These are phyloP conservation scores for Zootermopsis nevadensis DNA, from an alignment of 2,888 invertebrate species.

Conservation along the genomic window DNA sequence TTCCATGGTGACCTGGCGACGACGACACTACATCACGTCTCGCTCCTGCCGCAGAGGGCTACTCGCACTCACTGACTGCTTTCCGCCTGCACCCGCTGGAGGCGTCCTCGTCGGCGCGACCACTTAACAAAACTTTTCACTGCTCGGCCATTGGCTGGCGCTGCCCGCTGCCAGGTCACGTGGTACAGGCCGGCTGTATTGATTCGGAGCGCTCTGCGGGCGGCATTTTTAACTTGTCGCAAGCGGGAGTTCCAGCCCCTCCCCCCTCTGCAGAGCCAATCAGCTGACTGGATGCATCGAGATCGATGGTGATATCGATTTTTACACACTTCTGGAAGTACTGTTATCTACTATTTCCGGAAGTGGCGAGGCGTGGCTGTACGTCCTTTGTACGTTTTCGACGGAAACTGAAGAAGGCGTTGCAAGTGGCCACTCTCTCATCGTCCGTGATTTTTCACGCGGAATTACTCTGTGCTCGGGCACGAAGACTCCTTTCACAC, in stretches of 20 bases:
- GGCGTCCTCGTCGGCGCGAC: slow-evolving; percentile 46
- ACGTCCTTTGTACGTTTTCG: too few species aligned
- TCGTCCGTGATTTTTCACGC: too few species aligned
- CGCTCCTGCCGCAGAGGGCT: slow-evolving; percentile 38
- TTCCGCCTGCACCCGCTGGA: slow-evolving; percentile 33
- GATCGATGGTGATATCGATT: not conserved
- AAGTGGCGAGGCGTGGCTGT: not conserved
- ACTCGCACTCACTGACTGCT: slow-evolving; percentile 47
- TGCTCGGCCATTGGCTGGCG: slow-evolving; percentile 60
- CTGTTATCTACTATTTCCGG: not conserved
- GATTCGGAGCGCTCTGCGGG: slow-evolving; percentile 82
- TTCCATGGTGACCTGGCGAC: slow-evolving; percentile 59
- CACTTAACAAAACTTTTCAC: slow-evolving; percentile 51
- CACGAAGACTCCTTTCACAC: too few species aligned
- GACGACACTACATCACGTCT: not conserved
- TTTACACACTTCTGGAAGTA: not conserved
- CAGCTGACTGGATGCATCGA: slow-evolving; percentile 40
- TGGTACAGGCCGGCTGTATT: slow-evolving; percentile 74
- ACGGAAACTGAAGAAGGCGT: too few species aligned
- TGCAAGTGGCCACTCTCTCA: too few species aligned
- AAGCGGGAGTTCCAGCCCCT: slow-evolving; percentile 11
- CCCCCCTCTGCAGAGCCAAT: slow-evolving; percentile 29
- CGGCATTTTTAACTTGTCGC: slow-evolving; percentile 79
- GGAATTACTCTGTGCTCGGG: too few species aligned
- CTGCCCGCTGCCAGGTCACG: slow-evolving; percentile 63